Conservation (phyloP, 2,113 vertebrate species). For the Cebidichthys violaceus region DNA sequence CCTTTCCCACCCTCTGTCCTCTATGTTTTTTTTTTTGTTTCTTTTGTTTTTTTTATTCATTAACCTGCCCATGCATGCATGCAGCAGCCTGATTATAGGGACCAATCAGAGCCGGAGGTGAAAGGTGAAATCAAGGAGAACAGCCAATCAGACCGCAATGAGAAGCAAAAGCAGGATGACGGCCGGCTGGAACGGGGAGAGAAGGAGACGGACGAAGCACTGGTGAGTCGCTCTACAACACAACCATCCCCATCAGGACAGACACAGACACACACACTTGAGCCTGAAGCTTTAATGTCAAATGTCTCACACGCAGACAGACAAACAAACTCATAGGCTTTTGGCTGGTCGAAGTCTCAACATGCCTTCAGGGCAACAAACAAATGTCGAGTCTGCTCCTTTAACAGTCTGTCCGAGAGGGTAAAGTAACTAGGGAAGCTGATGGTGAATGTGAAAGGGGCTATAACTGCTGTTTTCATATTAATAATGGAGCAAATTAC, state of each 20-base stretch:
- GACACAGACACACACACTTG: neutral
- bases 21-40: conserved; percentile 62
- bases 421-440: neutral
- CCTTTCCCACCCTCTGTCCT: conserved; percentile 63
- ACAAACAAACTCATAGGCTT: neutral
- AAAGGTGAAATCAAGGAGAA: conserved; percentile 81
- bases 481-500: neutral
- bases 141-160: conserved; percentile 79
- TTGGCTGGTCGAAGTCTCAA: neutral
- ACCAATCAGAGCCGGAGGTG: conserved; percentile 81
- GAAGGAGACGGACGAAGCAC: conserved; percentile 84
- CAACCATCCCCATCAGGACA: conserved; percentile 14
- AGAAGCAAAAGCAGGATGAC: conserved; percentile 79
- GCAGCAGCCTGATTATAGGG: conserved; percentile 96
- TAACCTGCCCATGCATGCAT: conserved; percentile 92
- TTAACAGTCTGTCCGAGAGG: neutral
- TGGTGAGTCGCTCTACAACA: conserved; percentile 78
- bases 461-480: neutral
- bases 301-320: conserved; percentile 3
- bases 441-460: neutral
- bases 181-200: conserved; percentile 82
- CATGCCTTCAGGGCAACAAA: neutral
- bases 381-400: neutral
- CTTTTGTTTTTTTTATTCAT: conserved; percentile 86
- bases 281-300: conserved; percentile 11